phyloP scores from a whole-genome alignment of 1,140 invertebrate genomes.

The Aethina tumida region DNA sequence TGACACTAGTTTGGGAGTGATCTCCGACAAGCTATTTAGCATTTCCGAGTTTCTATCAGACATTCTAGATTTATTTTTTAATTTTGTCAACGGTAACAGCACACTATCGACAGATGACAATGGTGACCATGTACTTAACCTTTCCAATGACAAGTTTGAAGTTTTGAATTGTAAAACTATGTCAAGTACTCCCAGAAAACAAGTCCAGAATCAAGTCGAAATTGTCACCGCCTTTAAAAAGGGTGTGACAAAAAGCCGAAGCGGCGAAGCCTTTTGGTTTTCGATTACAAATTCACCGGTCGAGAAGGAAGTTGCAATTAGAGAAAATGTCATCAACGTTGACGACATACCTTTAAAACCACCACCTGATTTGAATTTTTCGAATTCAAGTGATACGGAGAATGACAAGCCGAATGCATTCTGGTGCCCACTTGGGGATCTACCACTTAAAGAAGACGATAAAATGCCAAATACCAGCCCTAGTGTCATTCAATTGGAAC shows the following conservation, averaged over 20 bases:
- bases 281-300: constrained; percentile 17
- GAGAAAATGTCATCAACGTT: constrained; percentile 21
- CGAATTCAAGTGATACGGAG: too few relatives aligned
- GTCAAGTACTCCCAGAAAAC: too few relatives aligned
- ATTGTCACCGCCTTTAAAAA: constrained; percentile 27
- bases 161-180: too few relatives aligned
- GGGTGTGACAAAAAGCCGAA: constrained; percentile 13
- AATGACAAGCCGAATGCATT: too few relatives aligned
- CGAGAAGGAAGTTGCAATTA: not conserved
- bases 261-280: constrained; percentile 30
- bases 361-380: constrained; percentile 20
- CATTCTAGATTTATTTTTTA: constrained; percentile 31
- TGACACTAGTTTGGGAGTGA: constrained; percentile 11
- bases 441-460: too few relatives aligned
- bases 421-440: too few relatives aligned
- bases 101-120: constrained; percentile 11
- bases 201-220: not conserved
- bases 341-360: constrained; percentile 31
- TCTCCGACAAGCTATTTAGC: constrained; percentile 28
- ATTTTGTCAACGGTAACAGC: constrained; percentile 11
- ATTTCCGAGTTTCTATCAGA: constrained; percentile 31
- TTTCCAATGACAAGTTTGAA: too few relatives aligned
- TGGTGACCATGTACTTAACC: not conserved
- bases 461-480: too few relatives aligned
- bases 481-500: too few relatives aligned